phyloP scores from a whole-genome alignment of 1,140 invertebrate genomes.

The Aphidius gifuensis region DNA sequence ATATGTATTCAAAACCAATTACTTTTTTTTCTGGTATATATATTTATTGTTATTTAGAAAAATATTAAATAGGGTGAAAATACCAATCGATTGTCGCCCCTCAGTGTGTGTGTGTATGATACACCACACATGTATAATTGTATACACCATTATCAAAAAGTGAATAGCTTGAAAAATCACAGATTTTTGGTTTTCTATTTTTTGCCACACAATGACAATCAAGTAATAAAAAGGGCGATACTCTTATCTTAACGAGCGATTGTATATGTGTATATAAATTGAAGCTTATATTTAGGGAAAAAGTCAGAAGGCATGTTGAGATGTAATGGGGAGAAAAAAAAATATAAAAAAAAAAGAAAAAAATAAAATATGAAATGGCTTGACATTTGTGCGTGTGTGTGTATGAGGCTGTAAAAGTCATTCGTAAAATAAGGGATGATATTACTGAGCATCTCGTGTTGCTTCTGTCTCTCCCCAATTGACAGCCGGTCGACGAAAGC shows the following conservation, averaged over 20 bases:
- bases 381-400: neutral
- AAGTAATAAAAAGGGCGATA: slow-evolving; percentile 22
- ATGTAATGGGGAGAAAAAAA: neutral
- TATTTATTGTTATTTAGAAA: too few relatives aligned
- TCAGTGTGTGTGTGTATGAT: too few relatives aligned
- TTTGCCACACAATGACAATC: slow-evolving; percentile 16
- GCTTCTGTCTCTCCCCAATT: neutral
- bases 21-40: too few relatives aligned
- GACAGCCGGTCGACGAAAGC: slow-evolving; percentile 7
- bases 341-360: slow-evolving; percentile 14
- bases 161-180: slow-evolving; percentile 14
- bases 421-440: neutral
- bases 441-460: neutral
- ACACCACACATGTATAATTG: too few relatives aligned
- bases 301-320: neutral
- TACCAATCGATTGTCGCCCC: too few relatives aligned
- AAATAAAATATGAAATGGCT: neutral
- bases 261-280: slow-evolving; percentile 26
- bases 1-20: too few relatives aligned
- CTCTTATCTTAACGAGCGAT: slow-evolving; percentile 41
- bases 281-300: slow-evolving; percentile 1
- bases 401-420: too few relatives aligned
- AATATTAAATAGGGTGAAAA: too few relatives aligned
- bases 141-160: too few relatives aligned
- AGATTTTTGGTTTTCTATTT: slow-evolving; percentile 7